phyloP scores from a whole-genome alignment of 2,797 vertebrate species.

The Nyctalus aviator region DNA sequence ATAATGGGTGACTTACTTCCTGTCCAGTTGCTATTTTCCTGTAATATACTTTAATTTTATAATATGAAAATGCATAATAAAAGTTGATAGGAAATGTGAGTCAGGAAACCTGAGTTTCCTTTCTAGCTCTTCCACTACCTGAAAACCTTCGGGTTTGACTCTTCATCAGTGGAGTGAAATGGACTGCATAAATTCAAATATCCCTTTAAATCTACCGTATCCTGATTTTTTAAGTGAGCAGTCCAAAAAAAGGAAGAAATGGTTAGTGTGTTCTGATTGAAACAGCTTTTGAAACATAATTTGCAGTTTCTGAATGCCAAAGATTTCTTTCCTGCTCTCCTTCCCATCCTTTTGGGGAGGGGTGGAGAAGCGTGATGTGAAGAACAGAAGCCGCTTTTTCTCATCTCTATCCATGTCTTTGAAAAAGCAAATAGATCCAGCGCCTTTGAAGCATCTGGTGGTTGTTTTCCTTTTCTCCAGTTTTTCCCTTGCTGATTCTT shows the following conservation, averaged over 20 bases:
- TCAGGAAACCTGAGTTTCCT: slow-evolving; percentile 4
- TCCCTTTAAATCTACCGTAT: neutral
- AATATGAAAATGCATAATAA: slow-evolving; percentile 47
- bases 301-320: neutral
- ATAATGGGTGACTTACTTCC: slow-evolving; percentile 32
- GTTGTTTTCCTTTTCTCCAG: neutral
- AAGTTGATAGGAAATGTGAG: slow-evolving; percentile 16
- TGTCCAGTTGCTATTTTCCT: slow-evolving; percentile 20
- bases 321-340: neutral
- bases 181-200: neutral
- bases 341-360: neutral
- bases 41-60: slow-evolving; percentile 32
- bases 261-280: neutral
- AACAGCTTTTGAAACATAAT: slow-evolving; percentile 26
- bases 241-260: slow-evolving; percentile 20
- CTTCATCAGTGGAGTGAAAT: neutral
- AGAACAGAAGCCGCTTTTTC: neutral
- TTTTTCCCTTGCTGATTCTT: neutral
- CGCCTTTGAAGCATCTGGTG: neutral
- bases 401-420: neutral
- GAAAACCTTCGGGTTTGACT: neutral
- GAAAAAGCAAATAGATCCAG: neutral
- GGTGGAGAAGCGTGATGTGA: neutral
- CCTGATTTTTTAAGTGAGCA: slow-evolving; percentile 43
- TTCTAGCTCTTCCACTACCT: neutral